Evolutionary conservation across 2,113 vertebrate genomes (phyloP).

Genomic region (Alectura lathami): DNA sequence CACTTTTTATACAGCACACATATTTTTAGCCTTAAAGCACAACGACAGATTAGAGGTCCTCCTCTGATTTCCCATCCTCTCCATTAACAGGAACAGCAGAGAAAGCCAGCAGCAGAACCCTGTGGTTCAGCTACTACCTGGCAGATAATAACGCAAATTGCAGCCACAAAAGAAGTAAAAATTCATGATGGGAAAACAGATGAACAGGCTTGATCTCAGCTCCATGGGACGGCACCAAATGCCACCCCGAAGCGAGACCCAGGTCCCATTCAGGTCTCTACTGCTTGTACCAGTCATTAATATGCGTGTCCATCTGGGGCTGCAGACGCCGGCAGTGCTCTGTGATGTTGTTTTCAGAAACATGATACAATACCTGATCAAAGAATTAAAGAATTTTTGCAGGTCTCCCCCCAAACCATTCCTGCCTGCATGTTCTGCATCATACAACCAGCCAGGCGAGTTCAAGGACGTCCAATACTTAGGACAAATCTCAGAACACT

Average conservation of each 20-base stretch:
- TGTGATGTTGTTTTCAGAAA: background rate
- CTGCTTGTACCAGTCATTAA: background rate
- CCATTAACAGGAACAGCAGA: background rate
- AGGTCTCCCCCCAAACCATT: background rate
- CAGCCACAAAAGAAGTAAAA: background rate
- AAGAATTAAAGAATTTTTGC: background rate
- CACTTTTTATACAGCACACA: background rate
- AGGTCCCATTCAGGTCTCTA: background rate
- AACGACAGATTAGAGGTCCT: slow-evolving; percentile 4
- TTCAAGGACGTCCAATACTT: background rate
- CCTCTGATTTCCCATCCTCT: background rate
- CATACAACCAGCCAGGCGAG: background rate
- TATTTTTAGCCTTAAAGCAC: background rate
- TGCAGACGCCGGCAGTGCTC: background rate
- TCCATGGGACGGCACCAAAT: background rate
- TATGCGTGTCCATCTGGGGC: background rate
- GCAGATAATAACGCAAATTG: slow-evolving; percentile 10
- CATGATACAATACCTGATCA: background rate
- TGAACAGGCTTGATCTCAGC: background rate
- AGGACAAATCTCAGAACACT: background rate
- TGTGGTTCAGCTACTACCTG: background rate
- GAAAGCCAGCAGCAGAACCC: background rate
- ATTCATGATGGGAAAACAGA: background rate
- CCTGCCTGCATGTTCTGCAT: background rate
- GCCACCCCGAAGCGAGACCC: background rate